Evolutionary conservation across 1,140 invertebrate genomes (phyloP), one percentile per base, ranked within the genome.

Genomic region (Copidosoma floridanum): DNA sequence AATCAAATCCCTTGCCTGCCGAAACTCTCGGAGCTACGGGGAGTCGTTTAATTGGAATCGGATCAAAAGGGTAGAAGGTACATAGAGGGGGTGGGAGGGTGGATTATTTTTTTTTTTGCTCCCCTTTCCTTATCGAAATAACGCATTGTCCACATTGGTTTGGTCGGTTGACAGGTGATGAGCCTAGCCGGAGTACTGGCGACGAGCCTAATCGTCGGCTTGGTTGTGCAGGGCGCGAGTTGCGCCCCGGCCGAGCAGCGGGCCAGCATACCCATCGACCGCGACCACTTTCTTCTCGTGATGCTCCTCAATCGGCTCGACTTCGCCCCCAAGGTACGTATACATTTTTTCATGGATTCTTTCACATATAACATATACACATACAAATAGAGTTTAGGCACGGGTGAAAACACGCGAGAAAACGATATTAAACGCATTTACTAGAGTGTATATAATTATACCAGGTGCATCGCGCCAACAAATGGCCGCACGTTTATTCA

Each of bases 321-420:
- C 29, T 63, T 66, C 11, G 67, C 54, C 5, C n/a, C 67, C 16
- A 61, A 73, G 71, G 70, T 73, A 24, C 16, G 48, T 38, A n/a
- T 32, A 23, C 7, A 18, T n/a, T 35, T 27, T 44, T 38, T n/a
- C n/a, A n/a, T n/a, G n/a, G n/a, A n/a, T n/a, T 35, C 14, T 35
- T 14, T 6, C 32, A 35, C 6, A 35, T 35, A 8, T 35, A 35
- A 35, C 32, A 6, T 8, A n/a, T n/a, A n/a, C n/a, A n/a, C n/a
- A n/a, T n/a, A n/a, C n/a, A n/a, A n/a, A n/a, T n/a, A n/a, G n/a
- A n/a, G n/a, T n/a, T n/a, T n/a, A n/a, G n/a, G n/a, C n/a, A n/a
- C n/a, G n/a, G n/a, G n/a, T n/a, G n/a, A n/a, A n/a, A n/a, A n/a
- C n/a, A n/a, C n/a, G n/a, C n/a, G n/a, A n/a, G n/a, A n/a, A n/a